Conservation (phyloP, 2,888 invertebrate genomes). For the Noctua pronuba region DNA sequence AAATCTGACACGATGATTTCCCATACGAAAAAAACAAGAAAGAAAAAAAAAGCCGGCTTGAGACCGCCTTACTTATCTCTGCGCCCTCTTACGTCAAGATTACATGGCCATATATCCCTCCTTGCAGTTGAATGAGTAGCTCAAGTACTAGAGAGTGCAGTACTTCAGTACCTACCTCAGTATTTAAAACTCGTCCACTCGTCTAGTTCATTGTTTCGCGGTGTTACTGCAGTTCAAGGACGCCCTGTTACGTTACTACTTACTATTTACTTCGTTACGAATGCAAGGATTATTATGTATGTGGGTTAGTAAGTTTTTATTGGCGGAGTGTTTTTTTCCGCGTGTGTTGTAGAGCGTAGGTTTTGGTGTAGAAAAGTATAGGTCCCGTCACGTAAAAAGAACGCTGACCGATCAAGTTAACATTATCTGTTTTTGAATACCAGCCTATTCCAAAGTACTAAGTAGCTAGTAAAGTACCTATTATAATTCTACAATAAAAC, state of each 20-base stretch:
- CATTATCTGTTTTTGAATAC: too few relatives aligned
- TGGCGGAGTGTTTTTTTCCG: slow-evolving; percentile 47
- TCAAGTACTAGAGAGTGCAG: neutral
- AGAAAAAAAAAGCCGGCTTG: neutral
- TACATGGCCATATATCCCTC: neutral
- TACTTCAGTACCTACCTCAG: slow-evolving; percentile 1
- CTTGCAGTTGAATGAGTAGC: slow-evolving; percentile 5
- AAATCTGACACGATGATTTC: too few relatives aligned
- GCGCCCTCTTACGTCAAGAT: neutral
- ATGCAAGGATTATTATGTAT: slow-evolving; percentile 68
- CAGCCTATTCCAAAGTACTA: too few relatives aligned
- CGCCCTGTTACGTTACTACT: slow-evolving; percentile 75
- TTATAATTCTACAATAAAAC: too few relatives aligned
- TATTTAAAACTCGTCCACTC: slow-evolving; percentile 49
- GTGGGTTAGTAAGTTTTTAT: slow-evolving; percentile 61
- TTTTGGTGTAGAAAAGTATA: slow-evolving; percentile 17
- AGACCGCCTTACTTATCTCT: neutral
- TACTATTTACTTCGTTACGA: slow-evolving; percentile 69
- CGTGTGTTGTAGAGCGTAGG: slow-evolving; percentile 51
- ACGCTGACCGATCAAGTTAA: too few relatives aligned
- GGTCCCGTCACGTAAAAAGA: too few relatives aligned
- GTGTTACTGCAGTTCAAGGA: slow-evolving; percentile 84
- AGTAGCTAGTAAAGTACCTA: too few relatives aligned
- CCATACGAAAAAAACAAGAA: too few relatives aligned
- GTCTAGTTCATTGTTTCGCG: slow-evolving; percentile 65